phyloP scores from a whole-genome alignment of 2,113 vertebrate species.

The Dipodomys merriami region DNA sequence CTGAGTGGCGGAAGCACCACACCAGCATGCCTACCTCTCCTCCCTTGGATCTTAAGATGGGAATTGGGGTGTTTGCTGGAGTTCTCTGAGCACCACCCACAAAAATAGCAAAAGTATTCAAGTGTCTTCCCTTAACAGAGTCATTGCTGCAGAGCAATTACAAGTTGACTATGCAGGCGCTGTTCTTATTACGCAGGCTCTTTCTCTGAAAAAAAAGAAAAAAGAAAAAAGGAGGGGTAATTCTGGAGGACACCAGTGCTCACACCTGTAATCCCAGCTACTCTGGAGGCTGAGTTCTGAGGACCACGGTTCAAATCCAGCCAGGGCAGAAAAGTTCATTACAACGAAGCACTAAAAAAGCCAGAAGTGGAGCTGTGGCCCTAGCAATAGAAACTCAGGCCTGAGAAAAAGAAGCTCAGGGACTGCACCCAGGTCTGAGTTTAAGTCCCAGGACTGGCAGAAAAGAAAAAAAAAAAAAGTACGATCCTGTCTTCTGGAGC shows the following conservation, averaged over 20 bases:
- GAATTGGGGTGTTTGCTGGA: background rate
- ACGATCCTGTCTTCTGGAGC: background rate
- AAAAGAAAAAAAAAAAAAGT: too few species aligned
- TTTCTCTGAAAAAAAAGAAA: background rate
- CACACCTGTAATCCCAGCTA: too few species aligned
- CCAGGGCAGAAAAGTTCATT: too few species aligned
- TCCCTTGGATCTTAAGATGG: background rate
- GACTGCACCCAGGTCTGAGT: too few species aligned
- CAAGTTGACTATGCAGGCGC: background rate
- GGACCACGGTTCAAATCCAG: too few species aligned
- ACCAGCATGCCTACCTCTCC: background rate
- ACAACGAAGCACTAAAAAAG: too few species aligned
- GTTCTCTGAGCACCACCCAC: background rate
- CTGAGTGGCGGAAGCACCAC: too few species aligned
- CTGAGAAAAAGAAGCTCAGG: too few species aligned
- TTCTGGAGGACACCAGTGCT: background rate
- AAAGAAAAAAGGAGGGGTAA: background rate
- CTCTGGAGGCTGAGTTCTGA: too few species aligned
- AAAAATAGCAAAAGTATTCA: background rate
- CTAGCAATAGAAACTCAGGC: too few species aligned
- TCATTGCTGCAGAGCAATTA: background rate
- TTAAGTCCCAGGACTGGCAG: too few species aligned
- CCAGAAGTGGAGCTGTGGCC: too few species aligned
- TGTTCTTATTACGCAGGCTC: background rate
- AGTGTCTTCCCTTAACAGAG: background rate